Evolutionary conservation across 2,113 vertebrate genomes (phyloP).

Genomic region (Antennarius striatus): DNA sequence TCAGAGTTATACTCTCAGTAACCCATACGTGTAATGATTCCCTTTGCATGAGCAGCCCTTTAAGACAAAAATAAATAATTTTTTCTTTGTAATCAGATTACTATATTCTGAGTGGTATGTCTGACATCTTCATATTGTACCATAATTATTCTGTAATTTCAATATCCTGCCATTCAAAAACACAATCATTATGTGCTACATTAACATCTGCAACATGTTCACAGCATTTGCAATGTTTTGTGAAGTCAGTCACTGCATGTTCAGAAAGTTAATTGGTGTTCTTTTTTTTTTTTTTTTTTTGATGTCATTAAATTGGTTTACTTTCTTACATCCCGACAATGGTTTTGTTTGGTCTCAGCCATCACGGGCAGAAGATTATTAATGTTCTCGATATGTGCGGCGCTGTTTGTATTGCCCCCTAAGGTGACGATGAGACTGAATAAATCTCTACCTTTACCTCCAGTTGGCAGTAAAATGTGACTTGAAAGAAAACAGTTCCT

Average conservation of each 20-base stretch:
- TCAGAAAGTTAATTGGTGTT: constrained; percentile 71
- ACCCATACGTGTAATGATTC: too few species aligned
- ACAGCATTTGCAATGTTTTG: constrained; percentile 49
- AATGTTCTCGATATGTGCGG: neutral
- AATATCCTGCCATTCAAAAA: constrained; percentile 13
- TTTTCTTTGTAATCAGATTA: constrained; percentile 30
- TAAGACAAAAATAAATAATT: neutral
- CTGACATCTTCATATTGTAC: constrained; percentile 11
- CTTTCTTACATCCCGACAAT: constrained; percentile 63
- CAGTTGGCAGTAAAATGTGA: constrained; percentile 15
- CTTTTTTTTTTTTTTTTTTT: constrained; percentile 14
- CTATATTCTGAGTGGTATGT: neutral
- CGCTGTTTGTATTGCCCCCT: constrained; percentile 3
- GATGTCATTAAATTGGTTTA: constrained; percentile 79
- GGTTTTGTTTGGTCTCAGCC: constrained; percentile 30
- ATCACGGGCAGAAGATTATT: constrained; percentile 1
- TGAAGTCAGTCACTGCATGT: constrained; percentile 74
- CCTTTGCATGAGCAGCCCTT: neutral
- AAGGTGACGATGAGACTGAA: neutral
- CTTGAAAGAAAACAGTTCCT: constrained; percentile 1
- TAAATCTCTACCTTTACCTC: constrained; percentile 22
- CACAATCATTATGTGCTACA: constrained; percentile 23
- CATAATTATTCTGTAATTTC: constrained; percentile 30
- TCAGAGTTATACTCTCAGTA: too few species aligned
- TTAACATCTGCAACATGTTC: constrained; percentile 37